Base-by-base conservation (phyloP, 2,113 vertebrate species). In the Pomatostomus ruficeps region DNA sequence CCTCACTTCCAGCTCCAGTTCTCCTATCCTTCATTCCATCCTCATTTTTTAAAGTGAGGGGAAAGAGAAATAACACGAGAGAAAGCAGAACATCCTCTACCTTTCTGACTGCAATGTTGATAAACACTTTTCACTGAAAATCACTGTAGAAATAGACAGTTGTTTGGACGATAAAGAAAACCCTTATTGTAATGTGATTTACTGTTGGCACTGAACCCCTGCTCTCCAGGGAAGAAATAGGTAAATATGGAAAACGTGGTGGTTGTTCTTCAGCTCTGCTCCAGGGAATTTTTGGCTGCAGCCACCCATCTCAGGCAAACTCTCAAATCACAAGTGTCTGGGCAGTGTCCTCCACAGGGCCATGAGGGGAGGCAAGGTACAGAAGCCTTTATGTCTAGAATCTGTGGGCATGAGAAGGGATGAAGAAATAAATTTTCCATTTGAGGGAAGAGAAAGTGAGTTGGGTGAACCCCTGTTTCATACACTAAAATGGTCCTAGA, bases 361-460 rank as follows among this genome's bases (percentile, higher is more conserved):
- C 49, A 61, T 0, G 0, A 51, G 28, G 33, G 45, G 12, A 46
- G 11, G 19, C 8, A 8, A 49, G 26, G 51, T 38, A 35, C 11
- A 72, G 63, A 12, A 23, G 8, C 23, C 31, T 26, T 70, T 85
- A 48, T 12, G 42, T 46, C 82, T 71, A 26, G 1, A 2, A 48
- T 33, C 71, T 52, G 36, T 62, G 43, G 25, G 29, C 14, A 29
- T 3, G 5, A 85, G 62, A 79, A 67, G 13, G 35, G 15, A 38
- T 58, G 31, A 74, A 71, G 38, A 62, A 35, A 62, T 54, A 20
- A 54, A 63, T 36, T 78, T 14, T 58, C 58, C 4, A 8, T 67
- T 18, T 11, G 13, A 72, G 35, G 59, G 52, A 82, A 48, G 13
- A 61, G 12, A 59, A 80, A 48, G 25, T 28, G 22, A 67, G 1